Conservation (phyloP, 2,888 invertebrate species). For the Phyllotreta cruciferae region DNA sequence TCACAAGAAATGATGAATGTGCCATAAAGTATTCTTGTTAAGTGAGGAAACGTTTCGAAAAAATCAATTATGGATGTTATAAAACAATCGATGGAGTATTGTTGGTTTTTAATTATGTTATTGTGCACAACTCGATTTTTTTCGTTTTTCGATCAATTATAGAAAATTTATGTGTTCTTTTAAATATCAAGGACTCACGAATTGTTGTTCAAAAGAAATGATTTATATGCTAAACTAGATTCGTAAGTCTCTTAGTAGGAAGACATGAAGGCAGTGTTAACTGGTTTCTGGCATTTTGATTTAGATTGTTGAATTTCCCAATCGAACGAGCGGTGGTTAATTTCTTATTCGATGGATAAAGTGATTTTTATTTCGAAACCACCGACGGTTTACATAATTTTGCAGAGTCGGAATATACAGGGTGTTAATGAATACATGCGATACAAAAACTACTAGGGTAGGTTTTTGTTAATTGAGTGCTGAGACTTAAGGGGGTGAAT, state of each 20-base stretch:
- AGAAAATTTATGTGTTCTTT: constrained; percentile 15
- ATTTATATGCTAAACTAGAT: constrained; percentile 13
- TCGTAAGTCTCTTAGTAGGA: constrained; percentile 5
- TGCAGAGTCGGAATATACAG: background rate
- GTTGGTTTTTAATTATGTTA: background rate
- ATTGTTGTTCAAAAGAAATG: constrained; percentile 3
- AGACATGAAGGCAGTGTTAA: constrained; percentile 7
- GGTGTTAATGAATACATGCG: too few species aligned
- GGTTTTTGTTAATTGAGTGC: too few species aligned
- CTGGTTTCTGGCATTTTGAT: constrained; percentile 18
- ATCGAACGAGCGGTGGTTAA: background rate
- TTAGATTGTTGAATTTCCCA: constrained; percentile 6
- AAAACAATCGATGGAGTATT: background rate
- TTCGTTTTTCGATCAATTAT: constrained; percentile 11
- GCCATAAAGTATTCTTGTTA: too few species aligned
- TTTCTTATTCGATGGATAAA: background rate
- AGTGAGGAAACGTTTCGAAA: too few species aligned
- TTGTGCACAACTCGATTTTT: background rate
- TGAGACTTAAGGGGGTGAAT: too few species aligned
- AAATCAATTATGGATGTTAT: background rate
- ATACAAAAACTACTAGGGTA: too few species aligned
- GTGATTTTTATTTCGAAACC: constrained; percentile 1
- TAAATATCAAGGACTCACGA: constrained; percentile 27
- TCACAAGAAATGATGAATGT: too few species aligned
- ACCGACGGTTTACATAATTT: background rate